phyloP scores from a whole-genome alignment of 2,113 vertebrate genomes.

The Poeciliopsis turrubarensis region DNA sequence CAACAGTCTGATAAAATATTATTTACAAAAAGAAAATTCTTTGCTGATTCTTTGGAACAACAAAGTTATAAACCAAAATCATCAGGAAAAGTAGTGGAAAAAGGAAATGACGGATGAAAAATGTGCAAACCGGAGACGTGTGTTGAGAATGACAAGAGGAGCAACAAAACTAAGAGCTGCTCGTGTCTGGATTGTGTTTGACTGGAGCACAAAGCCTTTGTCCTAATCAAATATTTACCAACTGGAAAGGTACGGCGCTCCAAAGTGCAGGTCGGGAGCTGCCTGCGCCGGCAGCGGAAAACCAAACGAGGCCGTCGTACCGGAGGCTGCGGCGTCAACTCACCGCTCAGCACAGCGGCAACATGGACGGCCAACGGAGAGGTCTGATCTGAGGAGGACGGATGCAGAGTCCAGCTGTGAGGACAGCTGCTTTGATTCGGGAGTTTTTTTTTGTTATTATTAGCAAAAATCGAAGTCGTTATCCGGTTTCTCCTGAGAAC shows the following conservation, averaged over 20 bases:
- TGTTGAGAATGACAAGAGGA: conserved; percentile 9
- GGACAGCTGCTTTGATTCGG: conserved; percentile 45
- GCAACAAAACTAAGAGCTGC: conserved; percentile 21
- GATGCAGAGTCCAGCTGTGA: background rate
- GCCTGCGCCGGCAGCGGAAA: conserved; percentile 51
- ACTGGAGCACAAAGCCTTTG: conserved; percentile 33
- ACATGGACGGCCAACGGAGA: conserved; percentile 17
- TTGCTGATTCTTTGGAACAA: background rate
- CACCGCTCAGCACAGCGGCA: background rate
- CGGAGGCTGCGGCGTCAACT: conserved; percentile 25
- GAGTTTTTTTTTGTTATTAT: background rate
- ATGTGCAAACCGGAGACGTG: background rate
- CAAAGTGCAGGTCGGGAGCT: conserved; percentile 7
- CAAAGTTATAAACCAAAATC: background rate
- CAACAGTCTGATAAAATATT: background rate
- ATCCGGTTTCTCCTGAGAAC: conserved; percentile 39
- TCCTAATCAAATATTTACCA: conserved; percentile 65
- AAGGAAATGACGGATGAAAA: background rate
- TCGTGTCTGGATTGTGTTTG: conserved; percentile 3
- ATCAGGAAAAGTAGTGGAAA: too few species aligned
- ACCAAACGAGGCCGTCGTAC: conserved; percentile 53
- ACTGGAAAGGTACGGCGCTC: conserved; percentile 25
- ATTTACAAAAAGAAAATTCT: background rate
- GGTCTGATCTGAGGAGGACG: conserved; percentile 45
- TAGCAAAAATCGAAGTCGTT: conserved; percentile 57